Conservation (phyloP, 2,888 invertebrate species). For the Onthophagus sagittarius region DNA sequence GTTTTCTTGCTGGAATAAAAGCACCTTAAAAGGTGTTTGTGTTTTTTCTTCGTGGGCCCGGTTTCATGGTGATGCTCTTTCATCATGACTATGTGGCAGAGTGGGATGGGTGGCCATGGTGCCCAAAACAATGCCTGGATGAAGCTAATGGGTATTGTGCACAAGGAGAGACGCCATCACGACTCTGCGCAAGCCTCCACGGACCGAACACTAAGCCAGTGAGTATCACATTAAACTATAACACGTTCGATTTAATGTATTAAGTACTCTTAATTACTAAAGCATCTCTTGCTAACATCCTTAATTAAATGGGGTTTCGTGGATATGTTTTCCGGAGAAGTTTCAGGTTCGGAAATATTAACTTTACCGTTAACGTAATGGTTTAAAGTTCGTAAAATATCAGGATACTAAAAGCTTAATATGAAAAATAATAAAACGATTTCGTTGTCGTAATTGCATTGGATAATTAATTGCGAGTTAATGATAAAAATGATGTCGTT, state of each 20-base stretch:
- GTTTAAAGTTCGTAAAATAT: too few relatives aligned
- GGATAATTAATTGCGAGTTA: too few relatives aligned
- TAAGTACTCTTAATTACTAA: too few relatives aligned
- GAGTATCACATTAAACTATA: slow-evolving; percentile 46
- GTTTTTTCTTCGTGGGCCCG: slow-evolving; percentile 27
- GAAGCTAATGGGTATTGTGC: slow-evolving; percentile 78
- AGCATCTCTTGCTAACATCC: too few relatives aligned
- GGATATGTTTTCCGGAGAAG: too few relatives aligned
- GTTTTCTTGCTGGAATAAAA: not conserved
- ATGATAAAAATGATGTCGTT: too few relatives aligned
- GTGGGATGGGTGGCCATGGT: slow-evolving; percentile 71
- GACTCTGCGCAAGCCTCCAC: slow-evolving; percentile 58
- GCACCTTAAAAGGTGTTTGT: slow-evolving; percentile 16
- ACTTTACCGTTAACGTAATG: too few relatives aligned
- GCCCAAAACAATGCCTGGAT: slow-evolving; percentile 77
- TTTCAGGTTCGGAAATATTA: too few relatives aligned
- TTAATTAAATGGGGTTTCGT: too few relatives aligned
- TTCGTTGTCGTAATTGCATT: too few relatives aligned
- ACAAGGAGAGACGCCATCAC: slow-evolving; percentile 69
- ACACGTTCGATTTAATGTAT: not conserved
- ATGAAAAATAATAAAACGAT: too few relatives aligned
- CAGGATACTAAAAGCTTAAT: too few relatives aligned
- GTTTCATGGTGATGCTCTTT: slow-evolving; percentile 40
- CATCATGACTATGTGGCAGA: slow-evolving; percentile 73
- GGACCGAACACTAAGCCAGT: slow-evolving; percentile 67